Base-by-base conservation (phyloP, 2,888 invertebrate genomes). In the Allacma fusca region DNA sequence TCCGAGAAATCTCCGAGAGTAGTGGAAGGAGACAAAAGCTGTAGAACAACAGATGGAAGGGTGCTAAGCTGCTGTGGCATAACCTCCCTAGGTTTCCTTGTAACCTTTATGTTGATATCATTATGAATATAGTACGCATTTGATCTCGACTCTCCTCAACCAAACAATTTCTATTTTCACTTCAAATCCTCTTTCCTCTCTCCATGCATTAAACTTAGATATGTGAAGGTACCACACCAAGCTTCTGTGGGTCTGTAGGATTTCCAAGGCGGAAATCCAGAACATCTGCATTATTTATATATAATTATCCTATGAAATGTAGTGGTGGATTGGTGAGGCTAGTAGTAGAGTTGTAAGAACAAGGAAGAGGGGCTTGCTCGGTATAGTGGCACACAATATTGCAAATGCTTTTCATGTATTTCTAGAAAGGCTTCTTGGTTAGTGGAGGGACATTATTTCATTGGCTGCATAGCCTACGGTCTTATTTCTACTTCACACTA, bases 401-500 rank as follows among this genome's bases (percentile, higher is more conserved):
- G 2, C 50, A 19, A 19, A 19, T 50, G n/a, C 50, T 50, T 50
- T 19, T 50, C n/a, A 50, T 5, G n/a, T 40, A 40, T 40, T 16
- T 50, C 50, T 50, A 5, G 50, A 19, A n/a, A 50, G 34, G 50
- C 50, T 50, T 50, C 9, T 5, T 50, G 50, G 50, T 50, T 50
- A 50, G 5, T 12, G 34, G n/a, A 16, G 50, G 7, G 50, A 50
- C 50, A 16, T 50, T n/a, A 50, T 50, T 50, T 50, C 50, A 50
- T 50, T 50, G 50, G 50, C n/a, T 50, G 50, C 50, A 50, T 50
- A 12, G 50, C 50, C n/a, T 16, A 50, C 16, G 50, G 50, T n/a
- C 50, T 19, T 50, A 50, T 50, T 50, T 50, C 50, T 50, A 50
- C 50, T 50, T 50, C 50, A 50, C 50, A 50, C 50, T 50, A 50